phyloP scores from a whole-genome alignment of 2,797 vertebrate genomes.

The Ammospiza maritima region DNA sequence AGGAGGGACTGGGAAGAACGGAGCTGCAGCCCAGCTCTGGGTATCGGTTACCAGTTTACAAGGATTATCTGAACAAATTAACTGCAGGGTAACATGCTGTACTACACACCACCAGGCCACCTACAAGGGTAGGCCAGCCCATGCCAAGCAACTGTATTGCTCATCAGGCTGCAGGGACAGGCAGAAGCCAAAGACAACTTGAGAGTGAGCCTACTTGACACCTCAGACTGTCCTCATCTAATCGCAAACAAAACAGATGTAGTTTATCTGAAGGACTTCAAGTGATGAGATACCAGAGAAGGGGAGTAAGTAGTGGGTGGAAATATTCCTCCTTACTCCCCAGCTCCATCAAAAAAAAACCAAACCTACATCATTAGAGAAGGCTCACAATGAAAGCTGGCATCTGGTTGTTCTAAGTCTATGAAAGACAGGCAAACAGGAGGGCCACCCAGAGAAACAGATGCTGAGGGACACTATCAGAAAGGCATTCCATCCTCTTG shows the following conservation, averaged over 20 bases:
- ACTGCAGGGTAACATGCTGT: slow-evolving; percentile 71
- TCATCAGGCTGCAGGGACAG: background rate
- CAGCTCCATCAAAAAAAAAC: background rate
- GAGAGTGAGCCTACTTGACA: background rate
- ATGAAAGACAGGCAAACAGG: background rate
- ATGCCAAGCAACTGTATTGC: slow-evolving; percentile 7
- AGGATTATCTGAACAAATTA: slow-evolving; percentile 70
- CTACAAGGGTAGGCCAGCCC: background rate
- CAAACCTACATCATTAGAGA: background rate
- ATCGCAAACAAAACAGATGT: background rate
- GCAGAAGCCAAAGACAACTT: background rate
- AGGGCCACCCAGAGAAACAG: background rate
- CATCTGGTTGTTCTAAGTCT: background rate
- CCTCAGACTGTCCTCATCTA: background rate
- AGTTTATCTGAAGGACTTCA: background rate
- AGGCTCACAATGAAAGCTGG: background rate
- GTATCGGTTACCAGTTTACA: slow-evolving; percentile 69
- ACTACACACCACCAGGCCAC: slow-evolving; percentile 34
- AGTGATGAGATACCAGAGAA: background rate
- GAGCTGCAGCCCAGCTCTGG: background rate
- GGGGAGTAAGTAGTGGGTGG: background rate
- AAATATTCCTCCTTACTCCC: background rate
- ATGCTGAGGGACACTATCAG: background rate
- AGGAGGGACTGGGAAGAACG: fast-evolving
- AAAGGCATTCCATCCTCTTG: background rate